These are phyloP conservation scores for Podabrus alpinus DNA, from an alignment of 2,888 invertebrate species.

Conservation along the genomic window DNA sequence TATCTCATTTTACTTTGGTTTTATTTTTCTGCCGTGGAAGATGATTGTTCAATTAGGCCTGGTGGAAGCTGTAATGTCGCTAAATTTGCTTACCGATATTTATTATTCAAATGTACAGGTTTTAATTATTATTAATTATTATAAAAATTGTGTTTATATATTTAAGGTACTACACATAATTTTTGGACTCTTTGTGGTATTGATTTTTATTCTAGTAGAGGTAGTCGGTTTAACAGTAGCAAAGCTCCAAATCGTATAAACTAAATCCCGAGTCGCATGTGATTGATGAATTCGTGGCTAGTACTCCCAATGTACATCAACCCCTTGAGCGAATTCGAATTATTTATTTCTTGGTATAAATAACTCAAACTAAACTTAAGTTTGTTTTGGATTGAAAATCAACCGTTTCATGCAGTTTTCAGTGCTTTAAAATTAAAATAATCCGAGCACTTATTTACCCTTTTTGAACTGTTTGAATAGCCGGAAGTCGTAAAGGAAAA, in stretches of 20 bases:
- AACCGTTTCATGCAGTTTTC: conserved; percentile 1
- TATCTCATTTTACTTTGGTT: background rate
- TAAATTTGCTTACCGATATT: background rate
- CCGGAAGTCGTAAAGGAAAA: conserved; percentile 16
- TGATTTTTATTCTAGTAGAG: conserved; percentile 14
- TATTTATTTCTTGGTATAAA: conserved; percentile 13
- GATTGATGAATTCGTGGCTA: conserved; percentile 27
- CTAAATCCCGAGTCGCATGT: conserved; percentile 19
- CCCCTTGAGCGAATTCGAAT: conserved; percentile 17
- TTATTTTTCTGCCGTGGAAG: background rate
- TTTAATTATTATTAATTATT: background rate
- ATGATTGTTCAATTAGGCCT: background rate
- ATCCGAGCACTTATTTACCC: conserved; percentile 20
- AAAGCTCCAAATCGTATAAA: conserved; percentile 21
- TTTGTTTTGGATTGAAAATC: background rate
- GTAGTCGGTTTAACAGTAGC: conserved; percentile 21
- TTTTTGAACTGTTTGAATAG: conserved; percentile 22
- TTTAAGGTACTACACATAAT: background rate
- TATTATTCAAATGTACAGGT: background rate
- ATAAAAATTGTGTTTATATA: background rate
- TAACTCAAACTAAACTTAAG: conserved; percentile 5
- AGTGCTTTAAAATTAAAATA: conserved; percentile 5
- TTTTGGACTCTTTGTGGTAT: conserved; percentile 8
- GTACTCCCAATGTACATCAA: conserved; percentile 14
- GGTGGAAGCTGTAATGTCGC: background rate